Base-by-base conservation (phyloP, 2,797 vertebrate genomes). In the Girardinus metallicus region DNA sequence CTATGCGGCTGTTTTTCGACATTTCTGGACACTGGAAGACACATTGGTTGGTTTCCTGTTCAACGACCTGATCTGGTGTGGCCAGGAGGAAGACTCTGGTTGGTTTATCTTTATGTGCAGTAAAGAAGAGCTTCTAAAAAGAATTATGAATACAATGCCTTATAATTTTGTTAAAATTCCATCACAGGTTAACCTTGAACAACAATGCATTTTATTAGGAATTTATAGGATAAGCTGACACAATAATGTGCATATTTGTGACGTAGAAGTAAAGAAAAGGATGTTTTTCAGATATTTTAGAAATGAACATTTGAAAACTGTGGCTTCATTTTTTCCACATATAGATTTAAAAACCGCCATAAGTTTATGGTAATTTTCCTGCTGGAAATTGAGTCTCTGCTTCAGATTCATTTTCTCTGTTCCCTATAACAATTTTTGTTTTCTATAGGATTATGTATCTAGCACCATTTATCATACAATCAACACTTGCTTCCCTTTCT, bases 41-140 rank as follows among this genome's bases (percentile, higher is more conserved):
- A 96, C 95, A 0, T 87, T 96, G 77, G 93, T 93, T 16, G 96
- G 96, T 62, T 96, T 95, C 87, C 91, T 96, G 94, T 96, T 96
- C 85, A 96, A 96, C 0, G 92, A 96, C 82, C 95, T 96, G 74
- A 83, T 95, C 81, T 96, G 96, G 96, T 96, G 96, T 72, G 91
- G 95, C 55, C 94, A 88, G 57, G 86, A 93, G 3, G 87, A 84
- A 21, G 80, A 92, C 16, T 84, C 84, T 21, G 95, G 95, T 96
- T 84, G 29, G 49, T 9, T 0, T 41, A 60, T 44, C 31, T 76
- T 53, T 47, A 15, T 4, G 12, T 60, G 7, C 15, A 1, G 74
- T 7, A 43, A 34, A 13, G 62, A 6, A 8, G 1, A 74, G 23
- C 10, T 44, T 29, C 43, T 29, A 15, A n/a, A 55, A 55, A 55